phyloP scores from a whole-genome alignment of 2,888 invertebrate species.

The Aleiodes alternator region DNA sequence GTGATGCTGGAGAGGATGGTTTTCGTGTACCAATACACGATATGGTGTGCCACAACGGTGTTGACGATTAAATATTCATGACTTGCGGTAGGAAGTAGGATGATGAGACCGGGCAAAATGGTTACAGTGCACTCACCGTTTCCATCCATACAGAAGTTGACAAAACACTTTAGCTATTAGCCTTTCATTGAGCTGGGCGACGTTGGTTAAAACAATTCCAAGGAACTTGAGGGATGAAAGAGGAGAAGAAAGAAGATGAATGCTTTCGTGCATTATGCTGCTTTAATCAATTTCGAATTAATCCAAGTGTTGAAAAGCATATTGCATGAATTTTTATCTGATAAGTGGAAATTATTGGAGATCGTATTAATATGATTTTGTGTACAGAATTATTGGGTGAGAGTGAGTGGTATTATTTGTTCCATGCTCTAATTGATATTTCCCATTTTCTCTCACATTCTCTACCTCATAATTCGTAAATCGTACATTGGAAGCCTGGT shows the following conservation, averaged over 20 bases:
- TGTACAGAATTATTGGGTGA: conserved; percentile 8
- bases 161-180: conserved; percentile 51
- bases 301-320: neutral
- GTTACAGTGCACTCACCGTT: conserved; percentile 36
- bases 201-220: conserved; percentile 38
- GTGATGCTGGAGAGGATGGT: conserved; percentile 32
- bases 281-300: neutral
- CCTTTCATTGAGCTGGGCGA: conserved; percentile 21
- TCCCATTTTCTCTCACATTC: no score
- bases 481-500: conserved; percentile 6
- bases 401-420: neutral
- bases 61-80: conserved; percentile 65
- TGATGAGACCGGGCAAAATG: conserved; percentile 40
- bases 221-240: conserved; percentile 1
- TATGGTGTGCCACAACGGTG: conserved; percentile 56
- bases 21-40: conserved; percentile 59
- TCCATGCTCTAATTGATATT: conserved; percentile 5
- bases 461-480: conserved; percentile 11
- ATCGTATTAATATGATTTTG: conserved; percentile 11
- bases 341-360: neutral
- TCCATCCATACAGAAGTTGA: conserved; percentile 12
- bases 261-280: no score
- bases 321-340: neutral
- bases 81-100: conserved; percentile 52
- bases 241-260: neutral